Base-by-base conservation (phyloP, 2,113 vertebrate species). In the Crotalus viridis region DNA sequence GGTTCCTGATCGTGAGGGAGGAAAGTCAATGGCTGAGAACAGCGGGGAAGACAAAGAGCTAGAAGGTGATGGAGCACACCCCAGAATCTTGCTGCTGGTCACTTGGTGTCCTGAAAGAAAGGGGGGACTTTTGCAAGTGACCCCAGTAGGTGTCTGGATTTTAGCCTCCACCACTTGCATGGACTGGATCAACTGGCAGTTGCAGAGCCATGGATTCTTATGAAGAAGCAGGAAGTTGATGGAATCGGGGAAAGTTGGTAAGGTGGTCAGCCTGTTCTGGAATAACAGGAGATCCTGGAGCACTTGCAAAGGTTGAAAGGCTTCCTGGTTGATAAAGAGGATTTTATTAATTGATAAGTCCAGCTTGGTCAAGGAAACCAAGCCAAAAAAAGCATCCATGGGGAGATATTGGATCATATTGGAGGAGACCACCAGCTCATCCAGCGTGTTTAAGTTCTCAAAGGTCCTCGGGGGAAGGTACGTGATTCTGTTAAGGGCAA, bases 281-380 rank as follows among this genome's bases (percentile, higher is more conserved):
- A 89, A 90, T 85, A 95, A 28, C 51, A 28, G 8, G 33, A 95
- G 93, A 22, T 86, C 6, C 17, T 28, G 86, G 46, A 95, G 59
- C 0, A 12, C 57, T 28, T 55, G 56, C 46, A 95, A n/a, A 52
- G 95, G 93, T n/a, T 54, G 89, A 55, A 95, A 95, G 56, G 89
- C 94, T 12, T 94, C 85, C 0, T 46, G 51, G 85, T 93, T 90
- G 57, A 95, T 90, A 28, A 94, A 95, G 22, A 94, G 13, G 21
- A 95, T 91, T 52, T 33, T 26, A 64, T 95, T 95, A 59, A n/a
- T 90, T 0, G 95, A 94, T 59, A 95, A 91, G 39, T 95, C 95
- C 91, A 95, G 21, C 19, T 90, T 59, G 15, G 46, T 90, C 85
- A 95, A 64, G 51, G 54, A 87, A 2, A 28, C 10, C 74, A 94